Percentiles rank a stretch among this genome's conserved stretches.
phyloP scores from a whole-genome alignment of 2,797 vertebrate genomes.

The Enteromius paludinosus region DNA sequence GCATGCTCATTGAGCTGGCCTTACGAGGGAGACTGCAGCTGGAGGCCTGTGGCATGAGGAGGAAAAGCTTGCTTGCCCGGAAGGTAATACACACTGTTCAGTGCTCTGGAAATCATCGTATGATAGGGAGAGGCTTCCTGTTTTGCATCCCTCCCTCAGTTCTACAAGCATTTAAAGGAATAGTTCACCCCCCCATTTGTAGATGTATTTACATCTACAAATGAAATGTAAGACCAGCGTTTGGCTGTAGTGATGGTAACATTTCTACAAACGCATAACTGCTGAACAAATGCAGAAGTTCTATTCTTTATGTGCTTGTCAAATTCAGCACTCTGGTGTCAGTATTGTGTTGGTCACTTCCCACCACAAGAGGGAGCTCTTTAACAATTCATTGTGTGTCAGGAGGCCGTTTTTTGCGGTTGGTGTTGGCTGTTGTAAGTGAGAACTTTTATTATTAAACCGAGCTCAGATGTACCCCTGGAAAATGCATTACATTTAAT shows the following conservation, averaged over 20 bases:
- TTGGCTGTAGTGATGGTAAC: neutral
- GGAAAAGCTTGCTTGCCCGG: conserved; percentile 91
- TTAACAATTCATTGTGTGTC: conserved; percentile 12
- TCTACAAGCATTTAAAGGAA: neutral
- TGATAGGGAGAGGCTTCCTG: conserved; percentile 9
- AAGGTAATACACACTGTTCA: conserved; percentile 78
- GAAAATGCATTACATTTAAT: conserved; percentile 33
- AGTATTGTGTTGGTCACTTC: neutral
- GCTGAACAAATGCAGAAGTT: neutral
- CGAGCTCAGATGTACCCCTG: neutral
- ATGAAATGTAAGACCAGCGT: neutral
- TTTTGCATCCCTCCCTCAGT: neutral
- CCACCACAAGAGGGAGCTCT: conserved; percentile 48
- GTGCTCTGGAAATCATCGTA: neutral
- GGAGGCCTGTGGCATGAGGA: conserved; percentile 93
- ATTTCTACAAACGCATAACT: neutral
- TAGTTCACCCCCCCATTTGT: no score
- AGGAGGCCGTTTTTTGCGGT: neutral
- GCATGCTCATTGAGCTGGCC: conserved; percentile 95
- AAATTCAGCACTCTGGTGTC: neutral
- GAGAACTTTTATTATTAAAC: conserved; percentile 23
- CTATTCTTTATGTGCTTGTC: conserved; percentile 7
- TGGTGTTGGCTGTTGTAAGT: conserved; percentile 23
- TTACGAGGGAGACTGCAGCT: conserved; percentile 91
- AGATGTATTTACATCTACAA: no score